Evolutionary conservation across 2,888 invertebrate species (phyloP).

Genomic region (Phyllotreta cruciferae): DNA sequence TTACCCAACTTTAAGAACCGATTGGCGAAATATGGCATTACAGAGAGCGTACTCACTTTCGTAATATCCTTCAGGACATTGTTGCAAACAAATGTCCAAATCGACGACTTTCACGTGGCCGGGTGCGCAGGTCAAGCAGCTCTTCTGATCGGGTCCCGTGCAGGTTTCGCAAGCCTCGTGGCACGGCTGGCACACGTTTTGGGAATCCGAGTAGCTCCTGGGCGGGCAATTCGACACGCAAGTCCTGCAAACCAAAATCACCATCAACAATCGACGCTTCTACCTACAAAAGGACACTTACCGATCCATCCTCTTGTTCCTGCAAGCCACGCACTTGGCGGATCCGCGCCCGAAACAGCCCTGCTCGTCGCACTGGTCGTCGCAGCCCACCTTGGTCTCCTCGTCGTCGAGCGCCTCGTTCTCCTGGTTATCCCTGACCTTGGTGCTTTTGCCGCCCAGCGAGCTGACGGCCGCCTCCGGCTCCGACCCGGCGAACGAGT

Average conservation of each 20-base stretch:
- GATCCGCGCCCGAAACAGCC: constrained; percentile 88
- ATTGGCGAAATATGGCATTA: too few relatives aligned
- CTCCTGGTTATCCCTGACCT: constrained; percentile 56
- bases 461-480: constrained; percentile 78
- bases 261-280: neutral
- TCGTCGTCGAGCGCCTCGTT: constrained; percentile 54
- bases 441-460: constrained; percentile 73
- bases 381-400: constrained; percentile 68
- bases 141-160: constrained; percentile 85
- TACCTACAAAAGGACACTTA: constrained; percentile 58
- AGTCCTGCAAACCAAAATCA: constrained; percentile 66
- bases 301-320: constrained; percentile 82
- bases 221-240: constrained; percentile 87
- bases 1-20: too few relatives aligned
- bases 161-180: constrained; percentile 91
- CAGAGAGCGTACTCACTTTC: constrained; percentile 69
- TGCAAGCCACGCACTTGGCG: constrained; percentile 83
- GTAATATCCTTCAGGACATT: constrained; percentile 89
- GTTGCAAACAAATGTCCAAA: constrained; percentile 84
- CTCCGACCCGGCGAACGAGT: constrained; percentile 79
- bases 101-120: constrained; percentile 84
- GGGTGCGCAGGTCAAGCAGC: constrained; percentile 84
- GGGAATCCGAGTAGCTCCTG: constrained; percentile 81
- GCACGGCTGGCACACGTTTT: constrained; percentile 84
- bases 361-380: constrained; percentile 83